Evolutionary conservation across 2,888 invertebrate species (phyloP), one percentile per base, ranked within the genome.

Genomic region (Tetramorium bicarinatum): DNA sequence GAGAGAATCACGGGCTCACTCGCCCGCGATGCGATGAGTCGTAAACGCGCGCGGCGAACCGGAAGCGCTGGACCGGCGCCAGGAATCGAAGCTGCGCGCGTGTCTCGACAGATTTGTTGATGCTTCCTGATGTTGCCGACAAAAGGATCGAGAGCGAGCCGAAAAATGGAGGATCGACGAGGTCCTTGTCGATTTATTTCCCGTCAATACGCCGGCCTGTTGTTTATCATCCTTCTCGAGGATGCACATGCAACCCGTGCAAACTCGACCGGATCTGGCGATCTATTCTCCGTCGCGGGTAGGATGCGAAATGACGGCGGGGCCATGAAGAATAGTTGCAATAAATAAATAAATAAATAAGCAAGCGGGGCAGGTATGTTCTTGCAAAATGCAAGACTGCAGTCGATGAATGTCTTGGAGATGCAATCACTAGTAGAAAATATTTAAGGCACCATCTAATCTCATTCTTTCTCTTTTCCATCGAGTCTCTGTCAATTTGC

Each of bases 31-130:
- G 88, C 89, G 91, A 92, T 91, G 93, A 92, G 90, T 91, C 90
- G 93, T 85, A 86, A 89, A 89, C 86, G 81, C 88, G 90, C 87
- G 81, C 89, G 89, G 75, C 90, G 86, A 87, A 89, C 87, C 90
- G 91, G 90, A 92, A 93, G 85, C 85, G 86, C 88, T 93, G 93
- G 93, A 91, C 88, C 87, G 85, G 88, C 88, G 92, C 92, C 93
- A 93, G 91, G 87, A 87, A 87, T 79, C 84, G 91, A 89, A 88
- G 54, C 54, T 44, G 72, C 83, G 88, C 85, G 87, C 87, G 90
- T 90, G 89, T 90, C 91, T 91, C 88, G 87, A 81, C 87, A 88
- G 85, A 90, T 87, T 90, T 90, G 92, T 92, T 91, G 92, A 92
- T 92, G 87, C 89, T 87, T 87, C 83, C 87, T 86, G 91, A 90